Evolutionary conservation across 2,797 vertebrate genomes (phyloP), one percentile per base, ranked within the genome.

Genomic region (Allobates femoralis): DNA sequence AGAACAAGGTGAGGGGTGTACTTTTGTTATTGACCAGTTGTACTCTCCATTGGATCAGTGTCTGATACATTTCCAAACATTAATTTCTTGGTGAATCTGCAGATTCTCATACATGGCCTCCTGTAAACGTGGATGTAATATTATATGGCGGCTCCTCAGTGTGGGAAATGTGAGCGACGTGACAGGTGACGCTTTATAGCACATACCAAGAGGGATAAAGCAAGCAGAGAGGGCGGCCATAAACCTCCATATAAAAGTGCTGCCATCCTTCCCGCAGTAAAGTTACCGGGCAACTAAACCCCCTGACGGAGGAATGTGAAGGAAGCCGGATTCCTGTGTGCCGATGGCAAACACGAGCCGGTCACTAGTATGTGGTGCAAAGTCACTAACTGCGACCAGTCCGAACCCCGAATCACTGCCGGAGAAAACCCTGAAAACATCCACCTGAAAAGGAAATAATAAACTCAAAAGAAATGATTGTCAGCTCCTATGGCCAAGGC

Each of bases 151-250:
- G 51, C 84, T 67, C 62, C n/a, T 15, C 21, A 81, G 66, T 87
- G 81, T 84, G 77, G 77, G 62, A 87, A 84, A 28, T 73, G 71
- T 80, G 79, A 53, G 51, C n/a, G 69, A 73, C 79, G 75, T 80
- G 66, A 87, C 86, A 87, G 86, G 86, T 87, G 86, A 84, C 37
- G 23, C 75, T 86, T 86, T 87, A 79, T 46, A 62, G 86, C 73
- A 71, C 75, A 84, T 84, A 74, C 30, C 56, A 66, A 75, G 66
- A 62, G 34, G 74, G 11, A 73, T 53, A 75, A 30, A 28, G 58
- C 56, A 19, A 62, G 46, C 56, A 80, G 77, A 81, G 67, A 55
- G 15, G 8, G 19, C 16, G 53, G 14, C 12, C n/a, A 14, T 83
- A 83, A 73, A 64, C 53, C n/a, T 26, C 74, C 14, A 77, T 78